Evolutionary conservation across 1,140 invertebrate genomes (phyloP).

Genomic region (Campoletis sonorensis): DNA sequence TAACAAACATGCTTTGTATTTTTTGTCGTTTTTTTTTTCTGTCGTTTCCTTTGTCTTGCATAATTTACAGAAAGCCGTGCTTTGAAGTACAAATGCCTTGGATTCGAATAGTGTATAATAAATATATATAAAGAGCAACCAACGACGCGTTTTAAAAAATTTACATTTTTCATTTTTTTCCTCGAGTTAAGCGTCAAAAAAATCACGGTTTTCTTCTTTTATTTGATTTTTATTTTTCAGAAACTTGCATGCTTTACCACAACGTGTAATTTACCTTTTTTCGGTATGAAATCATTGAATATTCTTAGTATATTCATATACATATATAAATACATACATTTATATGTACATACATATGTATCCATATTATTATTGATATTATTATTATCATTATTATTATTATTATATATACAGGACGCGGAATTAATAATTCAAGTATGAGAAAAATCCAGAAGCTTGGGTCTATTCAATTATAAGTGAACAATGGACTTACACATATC

Average conservation of each 20-base stretch:
- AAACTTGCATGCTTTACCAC: neutral
- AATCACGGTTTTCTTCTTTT: neutral
- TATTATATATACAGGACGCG: constrained; percentile 15
- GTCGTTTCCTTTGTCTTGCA: neutral
- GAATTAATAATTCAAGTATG: constrained; percentile 20
- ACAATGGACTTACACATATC: constrained; percentile 44
- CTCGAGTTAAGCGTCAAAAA: too few species aligned
- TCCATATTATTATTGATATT: too few species aligned
- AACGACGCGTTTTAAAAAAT: neutral
- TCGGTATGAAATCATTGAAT: neutral
- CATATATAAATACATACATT: too few species aligned
- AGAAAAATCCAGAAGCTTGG: constrained; percentile 40
- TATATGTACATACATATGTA: neutral
- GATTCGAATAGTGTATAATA: neutral
- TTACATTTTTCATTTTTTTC: neutral
- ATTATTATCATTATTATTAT: too few species aligned
- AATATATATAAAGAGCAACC: neutral
- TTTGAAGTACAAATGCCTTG: neutral
- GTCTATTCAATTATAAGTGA: constrained; percentile 39
- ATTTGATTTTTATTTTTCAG: neutral
- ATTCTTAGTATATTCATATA: too few species aligned
- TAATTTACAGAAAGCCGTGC: constrained; percentile 13
- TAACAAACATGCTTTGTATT: neutral
- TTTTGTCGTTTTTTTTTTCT: neutral
- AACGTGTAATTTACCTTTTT: neutral